Conservation (phyloP, 2,113 vertebrate genomes). For the Deroptyus accipitrinus region DNA sequence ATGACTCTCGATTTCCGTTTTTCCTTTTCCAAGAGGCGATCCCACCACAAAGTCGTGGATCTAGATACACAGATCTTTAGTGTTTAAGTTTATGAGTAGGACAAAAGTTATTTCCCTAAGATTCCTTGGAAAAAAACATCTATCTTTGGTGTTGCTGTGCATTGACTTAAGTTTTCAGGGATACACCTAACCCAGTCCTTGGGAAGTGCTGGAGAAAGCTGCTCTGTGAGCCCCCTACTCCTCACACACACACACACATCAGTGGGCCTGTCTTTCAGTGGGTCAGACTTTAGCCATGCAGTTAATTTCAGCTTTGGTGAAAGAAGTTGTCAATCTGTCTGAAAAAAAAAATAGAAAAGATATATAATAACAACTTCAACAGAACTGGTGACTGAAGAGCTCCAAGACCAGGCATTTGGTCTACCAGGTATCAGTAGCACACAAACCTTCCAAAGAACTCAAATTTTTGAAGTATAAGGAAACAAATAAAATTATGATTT, state of each 20-base stretch:
- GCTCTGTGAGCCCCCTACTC: not conserved
- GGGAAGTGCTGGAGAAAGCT: not conserved
- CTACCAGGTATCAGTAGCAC: not conserved
- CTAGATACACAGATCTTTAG: not conserved
- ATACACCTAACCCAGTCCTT: not conserved
- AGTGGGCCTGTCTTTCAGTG: not conserved
- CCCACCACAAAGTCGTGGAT: not conserved
- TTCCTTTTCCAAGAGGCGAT: not conserved
- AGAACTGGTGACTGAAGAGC: not conserved
- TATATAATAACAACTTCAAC: not conserved
- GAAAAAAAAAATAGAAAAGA: not conserved
- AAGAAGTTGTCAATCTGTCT: constrained; percentile 19
- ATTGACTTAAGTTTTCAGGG: not conserved
- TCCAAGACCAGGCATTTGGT: not conserved
- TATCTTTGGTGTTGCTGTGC: not conserved
- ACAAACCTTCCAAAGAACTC: not conserved
- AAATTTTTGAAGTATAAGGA: not conserved
- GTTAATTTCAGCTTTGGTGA: constrained; percentile 54
- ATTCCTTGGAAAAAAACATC: not conserved
- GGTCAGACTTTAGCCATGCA: not conserved
- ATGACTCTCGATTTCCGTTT: not conserved
- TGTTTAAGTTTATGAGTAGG: not conserved
- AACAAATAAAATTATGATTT: not conserved
- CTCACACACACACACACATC: not conserved
- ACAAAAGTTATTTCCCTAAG: not conserved